Evolutionary conservation across 2,888 invertebrate species (phyloP), one percentile per base, ranked within the genome.

Genomic region (Drosophila affinis): DNA sequence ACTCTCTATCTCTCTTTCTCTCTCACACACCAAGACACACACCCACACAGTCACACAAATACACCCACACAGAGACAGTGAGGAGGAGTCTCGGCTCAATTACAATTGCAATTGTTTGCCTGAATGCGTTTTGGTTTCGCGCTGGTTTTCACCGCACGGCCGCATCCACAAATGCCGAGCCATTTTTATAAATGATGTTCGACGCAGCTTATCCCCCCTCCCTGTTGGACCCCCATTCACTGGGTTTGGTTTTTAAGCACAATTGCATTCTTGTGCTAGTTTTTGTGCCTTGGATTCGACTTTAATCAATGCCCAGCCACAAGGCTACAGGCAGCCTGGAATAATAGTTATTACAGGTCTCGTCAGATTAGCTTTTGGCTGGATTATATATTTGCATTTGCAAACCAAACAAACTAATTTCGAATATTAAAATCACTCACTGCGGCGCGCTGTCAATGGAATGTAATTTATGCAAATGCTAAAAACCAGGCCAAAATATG

Each of bases 61-160:
- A 48, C 53, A 34, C 21, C 21, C 49, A 62, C n/a, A 58, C 46
- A 68, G 59, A 68, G 29, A 69, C 56, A 70, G 72, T 55, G 63
- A 76, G 63, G 84, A 77, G 87, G 78, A 83, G 88, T 86, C 84
- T 78, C 84, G 87, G 88, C 88, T 86, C 87, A 85, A 85, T 85
- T 85, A 88, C 85, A 85, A 85, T 85, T 85, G 88, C 85, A 88
- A 88, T 87, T 85, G 85, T 87, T 87, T 87, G 88, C 78, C 85
- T 88, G 89, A 88, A 85, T 88, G 88, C 87, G 81, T 88, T 88
- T 88, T 75, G 86, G 78, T 76, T 75, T 86, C 69, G 80, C 80
- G 74, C 77, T 80, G 78, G 29, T 29, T 63, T 63, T 71, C 62
- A 49, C 76, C 69, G 58, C 87, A 67, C 72, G 62, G 72, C 75